phyloP scores from a whole-genome alignment of 2,797 vertebrate species.

The Sebastes oblongus region DNA sequence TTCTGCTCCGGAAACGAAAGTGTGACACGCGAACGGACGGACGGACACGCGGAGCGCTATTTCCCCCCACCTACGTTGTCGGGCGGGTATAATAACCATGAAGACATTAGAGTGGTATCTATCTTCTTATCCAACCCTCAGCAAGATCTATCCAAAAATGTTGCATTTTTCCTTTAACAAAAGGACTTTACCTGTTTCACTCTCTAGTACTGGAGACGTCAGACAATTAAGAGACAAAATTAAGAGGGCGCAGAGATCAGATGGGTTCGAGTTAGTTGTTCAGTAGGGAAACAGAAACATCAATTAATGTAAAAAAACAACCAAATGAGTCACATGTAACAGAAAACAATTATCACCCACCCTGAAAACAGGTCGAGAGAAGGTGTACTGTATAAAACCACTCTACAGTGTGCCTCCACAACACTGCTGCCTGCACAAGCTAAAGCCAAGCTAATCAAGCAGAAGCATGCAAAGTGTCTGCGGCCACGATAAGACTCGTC shows the following conservation, averaged over 20 bases:
- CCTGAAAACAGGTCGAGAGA: background rate
- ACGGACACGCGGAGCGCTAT: too few relatives aligned
- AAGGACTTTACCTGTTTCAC: background rate
- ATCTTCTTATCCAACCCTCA: background rate
- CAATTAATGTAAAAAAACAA: conserved; percentile 9
- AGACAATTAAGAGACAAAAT: background rate
- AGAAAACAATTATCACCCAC: background rate
- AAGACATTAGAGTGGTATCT: background rate
- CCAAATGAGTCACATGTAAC: background rate
- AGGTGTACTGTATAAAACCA: background rate
- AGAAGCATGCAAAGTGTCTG: conserved; percentile 63
- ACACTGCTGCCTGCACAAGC: conserved; percentile 47
- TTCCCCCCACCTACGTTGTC: too few relatives aligned
- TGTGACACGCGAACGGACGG: too few relatives aligned
- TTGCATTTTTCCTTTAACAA: background rate
- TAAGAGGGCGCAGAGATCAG: background rate
- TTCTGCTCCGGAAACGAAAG: too few relatives aligned
- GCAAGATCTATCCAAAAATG: background rate
- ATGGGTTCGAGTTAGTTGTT: background rate
- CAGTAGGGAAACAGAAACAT: conserved; percentile 13
- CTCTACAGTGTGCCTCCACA: conserved; percentile 11
- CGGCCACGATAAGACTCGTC: conserved; percentile 21
- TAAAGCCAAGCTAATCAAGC: conserved; percentile 67
- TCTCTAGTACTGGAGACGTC: background rate
- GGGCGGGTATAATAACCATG: too few relatives aligned